Base-by-base conservation (phyloP, 2,888 invertebrate genomes). In the Andrena bicolor region DNA sequence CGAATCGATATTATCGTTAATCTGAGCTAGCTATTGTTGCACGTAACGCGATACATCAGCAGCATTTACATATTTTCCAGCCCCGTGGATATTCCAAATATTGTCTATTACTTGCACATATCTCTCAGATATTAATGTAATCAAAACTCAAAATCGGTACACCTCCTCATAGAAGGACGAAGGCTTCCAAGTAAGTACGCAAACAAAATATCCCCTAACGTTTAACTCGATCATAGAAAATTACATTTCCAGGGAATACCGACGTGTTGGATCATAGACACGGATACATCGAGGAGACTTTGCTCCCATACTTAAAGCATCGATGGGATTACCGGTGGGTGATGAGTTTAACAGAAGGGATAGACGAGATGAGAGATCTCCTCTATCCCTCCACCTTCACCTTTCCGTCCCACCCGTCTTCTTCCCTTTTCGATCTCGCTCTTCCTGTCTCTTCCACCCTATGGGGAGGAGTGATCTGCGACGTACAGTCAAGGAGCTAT, bases 291-390 rank as follows among this genome's bases (percentile, higher is more conserved):
- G 82, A 90, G 90, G 87, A 86, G 86, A 87, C 58, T 77, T 78
- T 60, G 80, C 86, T 83, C 83, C 82, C 87, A 86, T 89, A 90
- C 89, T 91, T 90, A 90, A 92, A 91, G 91, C 92, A 93, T 93
- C 91, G 93, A 92, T 91, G 92, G 92, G 92, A 93, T 93, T 93
- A 93, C 92, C 88, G 90, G 88, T 85, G 91, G 91, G 90, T 93
- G 92, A 93, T 93, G 92, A 93, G 92, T 93, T 93, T 93, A 93
- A 88, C 89, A 86, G 82, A 88, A 89, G 89, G 91, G 91, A 92
- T 91, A 91, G 91, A 89, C 88, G 90, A 89, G 91, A 91, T 85
- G 91, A 89, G 91, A 90, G 89, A 80, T 86, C 83, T 83, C 83
- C 63, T 71, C 64, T 79, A 66, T 72, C 76, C 71, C 76, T 82